phyloP scores from a whole-genome alignment of 2,797 vertebrate genomes.

The Urocyon cinereoargenteus region DNA sequence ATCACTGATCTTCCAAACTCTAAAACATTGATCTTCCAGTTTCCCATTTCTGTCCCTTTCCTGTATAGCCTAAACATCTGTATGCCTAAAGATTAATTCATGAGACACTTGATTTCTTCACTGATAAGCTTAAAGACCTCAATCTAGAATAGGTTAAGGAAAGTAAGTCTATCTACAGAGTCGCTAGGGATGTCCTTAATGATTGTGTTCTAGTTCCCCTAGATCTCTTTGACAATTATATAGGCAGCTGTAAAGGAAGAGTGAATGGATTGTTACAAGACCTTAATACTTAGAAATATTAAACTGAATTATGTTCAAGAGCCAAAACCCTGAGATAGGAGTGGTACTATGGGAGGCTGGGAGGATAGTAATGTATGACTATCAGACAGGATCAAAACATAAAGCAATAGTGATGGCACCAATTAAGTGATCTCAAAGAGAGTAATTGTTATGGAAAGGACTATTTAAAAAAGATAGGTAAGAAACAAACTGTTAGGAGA shows the following conservation, averaged over 20 bases:
- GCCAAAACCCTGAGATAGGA: conserved; percentile 30
- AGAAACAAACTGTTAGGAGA: conserved; percentile 69
- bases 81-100: conserved; percentile 57
- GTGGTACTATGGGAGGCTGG: conserved; percentile 14
- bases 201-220: conserved; percentile 60
- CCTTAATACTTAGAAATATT: conserved; percentile 83
- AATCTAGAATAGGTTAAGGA: conserved; percentile 51
- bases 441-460: conserved; percentile 69
- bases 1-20: conserved; percentile 38
- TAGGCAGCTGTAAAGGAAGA: conserved; percentile 85
- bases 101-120: conserved; percentile 18
- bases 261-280: conserved; percentile 85
- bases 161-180: conserved; percentile 69
- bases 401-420: conserved; percentile 71
- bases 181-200: conserved; percentile 66
- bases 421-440: conserved; percentile 72
- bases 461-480: conserved; percentile 43
- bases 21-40: conserved; percentile 38
- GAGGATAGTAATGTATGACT: conserved; percentile 55
- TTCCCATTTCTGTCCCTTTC: neutral
- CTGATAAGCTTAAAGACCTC: conserved; percentile 57
- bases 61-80: conserved; percentile 24
- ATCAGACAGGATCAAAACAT: conserved; percentile 73
- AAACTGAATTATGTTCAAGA: conserved; percentile 80
- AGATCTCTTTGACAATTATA: conserved; percentile 84